Evolutionary conservation across 1,140 invertebrate genomes (phyloP), one percentile per base, ranked within the genome.

Genomic region (Scaptomyza pallida): DNA sequence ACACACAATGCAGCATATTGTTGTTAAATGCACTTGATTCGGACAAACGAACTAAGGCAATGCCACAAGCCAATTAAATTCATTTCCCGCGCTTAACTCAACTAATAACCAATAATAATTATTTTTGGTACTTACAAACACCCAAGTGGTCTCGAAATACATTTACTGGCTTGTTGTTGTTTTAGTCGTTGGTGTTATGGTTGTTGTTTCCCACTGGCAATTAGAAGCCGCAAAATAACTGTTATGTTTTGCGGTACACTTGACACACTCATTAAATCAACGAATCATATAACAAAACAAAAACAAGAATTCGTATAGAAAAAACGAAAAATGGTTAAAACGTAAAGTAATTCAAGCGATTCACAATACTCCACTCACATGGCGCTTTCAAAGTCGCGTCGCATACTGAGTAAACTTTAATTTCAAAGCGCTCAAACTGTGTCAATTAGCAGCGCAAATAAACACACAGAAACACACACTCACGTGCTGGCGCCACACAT

Each of bases 61-160:
- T 44, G 26, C 9, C 16, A 44, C 41, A 33, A 54, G 40, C 21
- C 59, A 54, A 54, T 69, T 69, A 69, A 62, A 12, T 61, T 43
- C 50, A 64, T 5, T 26, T 13, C n/a, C 30, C 10, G 47, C 44
- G 30, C 15, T 12, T 37, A 54, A n/a, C 30, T 19, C 19, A 43
- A 6, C 10, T 51, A 51, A 65, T 72, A 51, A 41, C 12, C 72
- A 75, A 76, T 61, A 26, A 5, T 5, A 26, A 6, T 26, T 26
- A 68, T 37, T 37, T n/a, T 51, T 55, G 37, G 33, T 71, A 90
- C 89, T 90, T 86, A 90, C 89, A 88, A 90, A 90, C 64, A 88
- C 72, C 89, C 89, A 90, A 48, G 89, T 90, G 33, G 89, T 90
- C 44, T 85, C 48, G 55, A 81, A 90, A 70, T 63, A 90, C 89